Base-by-base conservation (phyloP, 2,113 vertebrate species). In the Oncorhynchus nerka region DNA sequence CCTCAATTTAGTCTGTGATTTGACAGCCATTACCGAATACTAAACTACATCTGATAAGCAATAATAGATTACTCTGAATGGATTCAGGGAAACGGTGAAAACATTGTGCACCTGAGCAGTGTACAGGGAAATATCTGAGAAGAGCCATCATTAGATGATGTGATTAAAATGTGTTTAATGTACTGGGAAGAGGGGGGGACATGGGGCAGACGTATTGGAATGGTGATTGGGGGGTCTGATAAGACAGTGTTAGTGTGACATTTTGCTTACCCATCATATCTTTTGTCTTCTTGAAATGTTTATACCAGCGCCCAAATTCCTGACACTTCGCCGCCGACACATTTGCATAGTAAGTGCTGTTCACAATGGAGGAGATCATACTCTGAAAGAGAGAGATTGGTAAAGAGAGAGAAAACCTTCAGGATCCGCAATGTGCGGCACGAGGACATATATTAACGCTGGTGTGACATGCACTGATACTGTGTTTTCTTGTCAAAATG, bases 261-360 rank as follows among this genome's bases (percentile, higher is more conserved):
- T 79, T 91, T 83, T 92, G 95, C 97, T 98, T 97, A 99, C 98
- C 98, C 95, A 99, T 98, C 97, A 99, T 99, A 95, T 99, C 97
- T 96, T 99, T 99, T 97, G 98, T 97, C 97, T 99, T 99, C 97
- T 99, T 99, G 96, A 99, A 99, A 97, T 99, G 98, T 98, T 99
- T 99, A 97, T 99, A 99, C 98, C 98, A 99, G 95, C 98, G 97
- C 95, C 98, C 98, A 95, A 99, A 99, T 97, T 99, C 98, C 95
- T 99, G 98, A 98, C 98, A 99, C 97, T 99, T 99, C 88, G 98
- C 98, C 94, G 98, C 97, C 93, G 98, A 99, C 93, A 99, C 98
- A 95, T 99, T 99, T 99, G 98, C 98, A 99, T 99, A 99, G 97
- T 99, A 99, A 97, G 98, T 99, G 95, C 98, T 99, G 98, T 99